Evolutionary conservation across 2,888 invertebrate genomes (phyloP), one percentile per base, ranked within the genome.

Genomic region (Anticlea derivata): DNA sequence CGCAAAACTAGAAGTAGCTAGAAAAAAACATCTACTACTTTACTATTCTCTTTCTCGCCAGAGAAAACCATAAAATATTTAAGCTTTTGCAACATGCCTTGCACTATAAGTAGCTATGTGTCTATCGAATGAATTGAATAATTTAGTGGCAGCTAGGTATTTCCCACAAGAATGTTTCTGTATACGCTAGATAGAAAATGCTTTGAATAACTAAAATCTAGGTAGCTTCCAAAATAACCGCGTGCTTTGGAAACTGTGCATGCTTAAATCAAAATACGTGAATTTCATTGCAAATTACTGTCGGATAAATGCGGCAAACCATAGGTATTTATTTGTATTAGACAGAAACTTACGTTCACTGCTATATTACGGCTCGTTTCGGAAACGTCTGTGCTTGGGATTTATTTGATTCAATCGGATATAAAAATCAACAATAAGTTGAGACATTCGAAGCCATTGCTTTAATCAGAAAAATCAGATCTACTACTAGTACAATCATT

Each of bases 31-130:
- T 51, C 39, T 53, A 27, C 41, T 34, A 52, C 48, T 55, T 43
- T 50, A 45, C 47, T 49, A 59, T 59, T 59, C 59, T 54, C 57
- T 57, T 57, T 57, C 37, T 40, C 17, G 44, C 40, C 26, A 45
- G 39, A 30, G 55, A 44, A 51, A 51, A 45, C 44, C 39, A 47
- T 51, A 45, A 51, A 56, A 51, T 51, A 60, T 54, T 49, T 47
- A 52, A 46, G 54, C 31, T 49, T 49, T 51, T 44, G 51, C 44
- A 50, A 44, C 49, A 40, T 56, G 37, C 43, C 50, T 54, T 40
- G 48, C 30, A 38, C 46, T 50, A 51, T 27, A 49, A 58, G 48
- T 40, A 33, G 46, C 46, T 39, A 49, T 45, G 45, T 49, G 49
- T 54, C 40, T 54, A 46, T 54, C 38, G 46, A 24, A 53, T 44